A percentile compares a stretch with the other conserved stretches of the same genome.
These are phyloP conservation scores for Allophyes oxyacanthae DNA, from an alignment of 2,888 invertebrate genomes.

Conservation along the genomic window DNA sequence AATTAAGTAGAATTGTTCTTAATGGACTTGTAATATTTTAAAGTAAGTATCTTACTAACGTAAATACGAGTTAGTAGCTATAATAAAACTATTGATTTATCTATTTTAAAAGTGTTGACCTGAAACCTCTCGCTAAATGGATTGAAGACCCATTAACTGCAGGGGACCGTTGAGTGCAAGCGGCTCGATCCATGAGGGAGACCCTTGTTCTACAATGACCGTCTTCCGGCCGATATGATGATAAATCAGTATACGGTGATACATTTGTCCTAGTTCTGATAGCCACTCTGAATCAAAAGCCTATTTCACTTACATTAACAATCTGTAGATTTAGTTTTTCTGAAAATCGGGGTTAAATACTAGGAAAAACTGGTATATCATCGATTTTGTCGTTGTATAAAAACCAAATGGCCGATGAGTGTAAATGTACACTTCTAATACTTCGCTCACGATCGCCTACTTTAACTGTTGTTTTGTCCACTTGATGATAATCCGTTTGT, in stretches of 20 bases:
- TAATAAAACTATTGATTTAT: neutral
- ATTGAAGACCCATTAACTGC: slow-evolving; percentile 17
- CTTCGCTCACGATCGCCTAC: slow-evolving; percentile 13
- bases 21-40: too few species aligned
- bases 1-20: too few species aligned
- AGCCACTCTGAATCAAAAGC: too few species aligned
- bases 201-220: slow-evolving; percentile 31
- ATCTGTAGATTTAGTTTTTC: too few species aligned
- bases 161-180: slow-evolving; percentile 22
- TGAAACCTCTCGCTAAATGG: slow-evolving; percentile 12
- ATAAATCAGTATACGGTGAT: slow-evolving; percentile 28
- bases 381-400: too few species aligned
- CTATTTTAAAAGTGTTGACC: slow-evolving; percentile 12
- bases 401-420: neutral
- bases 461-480: slow-evolving; percentile 26
- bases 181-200: slow-evolving; percentile 33
- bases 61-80: too few species aligned
- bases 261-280: slow-evolving; percentile 27
- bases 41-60: too few species aligned
- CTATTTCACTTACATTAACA: too few species aligned
- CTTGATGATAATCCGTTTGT: slow-evolving; percentile 43
- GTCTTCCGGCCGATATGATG: slow-evolving; percentile 32
- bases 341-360: too few species aligned
- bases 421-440: slow-evolving; percentile 8
- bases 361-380: too few species aligned